These are phyloP conservation scores for Gephyroberyx darwinii DNA, from an alignment of 2,797 vertebrate species.

Conservation along the genomic window DNA sequence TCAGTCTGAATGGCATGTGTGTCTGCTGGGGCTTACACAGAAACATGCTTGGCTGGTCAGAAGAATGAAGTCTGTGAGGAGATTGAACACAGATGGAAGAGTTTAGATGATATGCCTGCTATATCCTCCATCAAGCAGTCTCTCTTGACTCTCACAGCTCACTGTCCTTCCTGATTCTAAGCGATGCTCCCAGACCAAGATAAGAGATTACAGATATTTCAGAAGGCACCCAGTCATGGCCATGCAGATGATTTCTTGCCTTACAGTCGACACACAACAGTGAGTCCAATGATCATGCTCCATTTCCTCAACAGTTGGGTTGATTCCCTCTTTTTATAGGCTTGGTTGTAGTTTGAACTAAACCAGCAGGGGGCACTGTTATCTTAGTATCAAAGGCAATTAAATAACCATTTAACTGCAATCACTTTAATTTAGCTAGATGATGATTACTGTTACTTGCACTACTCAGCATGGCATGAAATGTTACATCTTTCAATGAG, in stretches of 20 bases:
- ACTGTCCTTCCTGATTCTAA: constrained; percentile 2
- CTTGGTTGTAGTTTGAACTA: background rate
- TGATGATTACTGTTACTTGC: constrained; percentile 8
- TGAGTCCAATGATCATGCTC: constrained; percentile 13
- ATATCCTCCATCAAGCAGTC: constrained; percentile 16
- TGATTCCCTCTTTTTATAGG: background rate
- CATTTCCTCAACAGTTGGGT: constrained; percentile 10
- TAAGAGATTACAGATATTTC: constrained; percentile 18
- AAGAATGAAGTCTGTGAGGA: constrained; percentile 32
- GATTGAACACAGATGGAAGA: constrained; percentile 49
- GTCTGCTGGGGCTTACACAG: constrained; percentile 27
- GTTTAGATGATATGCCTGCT: constrained; percentile 32
- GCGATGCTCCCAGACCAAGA: background rate
- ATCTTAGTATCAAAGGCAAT: constrained; percentile 7
- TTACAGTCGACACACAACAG: constrained; percentile 25
- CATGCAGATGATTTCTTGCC: background rate
- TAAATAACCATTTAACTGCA: constrained; percentile 10
- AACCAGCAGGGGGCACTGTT: constrained; percentile 72
- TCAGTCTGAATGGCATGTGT: constrained; percentile 7
- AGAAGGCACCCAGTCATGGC: constrained; percentile 12
- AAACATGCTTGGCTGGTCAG: constrained; percentile 39
- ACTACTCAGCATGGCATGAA: constrained; percentile 1
- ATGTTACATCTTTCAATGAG: background rate
- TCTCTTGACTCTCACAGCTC: constrained; percentile 2
- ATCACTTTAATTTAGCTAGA: constrained; percentile 9